Conservation (phyloP, 2,113 vertebrate genomes). For the Chaetorhynchus papuensis region DNA sequence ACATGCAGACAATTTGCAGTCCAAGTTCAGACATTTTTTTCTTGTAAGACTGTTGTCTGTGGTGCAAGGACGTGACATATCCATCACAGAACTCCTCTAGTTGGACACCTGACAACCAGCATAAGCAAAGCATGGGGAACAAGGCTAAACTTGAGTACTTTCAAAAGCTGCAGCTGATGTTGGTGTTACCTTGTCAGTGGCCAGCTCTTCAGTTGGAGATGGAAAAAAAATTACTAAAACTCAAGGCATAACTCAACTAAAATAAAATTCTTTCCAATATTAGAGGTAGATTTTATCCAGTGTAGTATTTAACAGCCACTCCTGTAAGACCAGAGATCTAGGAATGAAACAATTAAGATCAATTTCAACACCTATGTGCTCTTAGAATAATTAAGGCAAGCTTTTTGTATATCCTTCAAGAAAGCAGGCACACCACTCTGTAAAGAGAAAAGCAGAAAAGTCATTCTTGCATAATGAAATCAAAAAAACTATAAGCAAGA, state of each 20-base stretch:
- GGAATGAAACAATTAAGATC: neutral
- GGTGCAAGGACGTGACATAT: neutral
- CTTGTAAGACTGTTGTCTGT: neutral
- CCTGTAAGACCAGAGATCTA: neutral
- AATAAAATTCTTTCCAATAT: neutral
- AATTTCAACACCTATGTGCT: neutral
- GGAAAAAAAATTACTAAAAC: neutral
- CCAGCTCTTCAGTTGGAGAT: neutral
- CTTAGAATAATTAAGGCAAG: slow-evolving; percentile 77
- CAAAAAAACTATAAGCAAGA: neutral
- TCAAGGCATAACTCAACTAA: neutral
- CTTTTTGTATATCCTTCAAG: slow-evolving; percentile 82
- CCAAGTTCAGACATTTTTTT: neutral
- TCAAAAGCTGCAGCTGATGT: neutral
- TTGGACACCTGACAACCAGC: neutral
- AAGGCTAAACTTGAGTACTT: neutral
- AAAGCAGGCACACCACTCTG: slow-evolving; percentile 88
- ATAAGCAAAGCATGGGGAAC: neutral
- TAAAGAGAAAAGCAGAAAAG: slow-evolving; percentile 4
- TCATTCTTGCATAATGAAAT: neutral
- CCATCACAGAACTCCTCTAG: neutral
- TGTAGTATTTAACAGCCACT: neutral
- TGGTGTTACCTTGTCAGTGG: neutral
- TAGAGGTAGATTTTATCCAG: slow-evolving; percentile 42
- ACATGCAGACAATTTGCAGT: neutral